These are phyloP conservation scores for Columba livia DNA, from an alignment of 2,113 vertebrate genomes.

Conservation along the genomic window DNA sequence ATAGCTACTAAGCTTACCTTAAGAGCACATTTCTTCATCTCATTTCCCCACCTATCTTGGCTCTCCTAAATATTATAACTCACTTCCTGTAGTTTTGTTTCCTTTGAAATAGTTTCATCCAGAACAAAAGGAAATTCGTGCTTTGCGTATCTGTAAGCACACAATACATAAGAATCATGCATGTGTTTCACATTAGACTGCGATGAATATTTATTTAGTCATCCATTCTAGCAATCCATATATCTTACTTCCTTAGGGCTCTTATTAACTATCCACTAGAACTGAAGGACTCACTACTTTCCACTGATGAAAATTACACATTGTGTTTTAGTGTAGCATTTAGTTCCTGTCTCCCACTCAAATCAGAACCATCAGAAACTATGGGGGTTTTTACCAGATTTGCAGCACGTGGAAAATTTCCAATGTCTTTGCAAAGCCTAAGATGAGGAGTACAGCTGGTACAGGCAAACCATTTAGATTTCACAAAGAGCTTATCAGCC, in stretches of 20 bases:
- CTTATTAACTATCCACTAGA: conserved; percentile 13
- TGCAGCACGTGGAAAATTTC: background rate
- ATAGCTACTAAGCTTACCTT: background rate
- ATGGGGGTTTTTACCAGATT: background rate
- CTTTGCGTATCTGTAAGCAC: background rate
- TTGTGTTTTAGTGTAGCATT: conserved; percentile 10
- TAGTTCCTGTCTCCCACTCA: conserved; percentile 44
- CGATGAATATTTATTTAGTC: conserved; percentile 27
- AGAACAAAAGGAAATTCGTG: background rate
- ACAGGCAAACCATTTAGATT: conserved; percentile 8
- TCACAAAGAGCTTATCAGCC: conserved; percentile 38
- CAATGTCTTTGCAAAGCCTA: background rate
- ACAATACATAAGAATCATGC: conserved; percentile 10
- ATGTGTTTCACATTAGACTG: conserved; percentile 35
- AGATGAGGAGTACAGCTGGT: conserved; percentile 8
- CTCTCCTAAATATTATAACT: background rate
- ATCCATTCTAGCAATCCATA: conserved; percentile 2
- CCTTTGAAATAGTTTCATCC: background rate
- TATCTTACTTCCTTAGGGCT: conserved; percentile 3
- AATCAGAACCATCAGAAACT: conserved; percentile 32
- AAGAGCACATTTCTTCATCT: background rate
- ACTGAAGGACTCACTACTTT: conserved; percentile 8
- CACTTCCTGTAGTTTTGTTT: background rate
- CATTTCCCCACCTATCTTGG: background rate
- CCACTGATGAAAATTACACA: conserved; percentile 26